Percentiles rank a stretch among this genome's conserved stretches.
phyloP scores from a whole-genome alignment of 2,113 vertebrate genomes.

The Sclerurus mexicanus region DNA sequence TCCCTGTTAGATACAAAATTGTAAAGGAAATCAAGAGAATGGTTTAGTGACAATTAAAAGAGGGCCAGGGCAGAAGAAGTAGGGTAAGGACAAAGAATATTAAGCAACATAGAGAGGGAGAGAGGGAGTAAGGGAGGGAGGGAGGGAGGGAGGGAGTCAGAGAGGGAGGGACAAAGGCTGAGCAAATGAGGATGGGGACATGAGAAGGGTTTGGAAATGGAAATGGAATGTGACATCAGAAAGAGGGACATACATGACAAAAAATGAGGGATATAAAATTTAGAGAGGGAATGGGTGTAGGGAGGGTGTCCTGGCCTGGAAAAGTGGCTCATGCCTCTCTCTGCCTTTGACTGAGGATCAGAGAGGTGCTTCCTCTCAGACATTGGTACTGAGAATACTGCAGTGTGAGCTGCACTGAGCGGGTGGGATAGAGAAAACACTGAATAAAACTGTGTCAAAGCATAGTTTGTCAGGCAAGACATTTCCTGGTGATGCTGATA shows the following conservation, averaged over 20 bases:
- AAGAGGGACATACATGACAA: not conserved
- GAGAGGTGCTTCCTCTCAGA: not conserved
- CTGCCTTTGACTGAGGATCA: not conserved
- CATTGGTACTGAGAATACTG: not conserved
- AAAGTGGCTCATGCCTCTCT: not conserved
- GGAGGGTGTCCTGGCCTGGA: not conserved
- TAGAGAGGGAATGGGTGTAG: not conserved
- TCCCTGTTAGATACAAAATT: not conserved
- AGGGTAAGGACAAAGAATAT: not conserved
- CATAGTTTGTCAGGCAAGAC: fast-evolving
- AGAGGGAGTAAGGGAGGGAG: not conserved
- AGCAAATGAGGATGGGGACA: not conserved
- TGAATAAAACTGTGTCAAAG: not conserved
- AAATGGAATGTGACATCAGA: not conserved
- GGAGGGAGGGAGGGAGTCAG: not conserved
- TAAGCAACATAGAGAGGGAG: not conserved
- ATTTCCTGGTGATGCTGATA: not conserved
- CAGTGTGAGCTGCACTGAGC: not conserved
- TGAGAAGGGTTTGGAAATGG: not conserved
- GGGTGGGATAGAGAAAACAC: not conserved
- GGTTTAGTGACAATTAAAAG: not conserved
- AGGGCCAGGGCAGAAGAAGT: not conserved
- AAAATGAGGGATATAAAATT: not conserved
- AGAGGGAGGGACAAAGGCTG: not conserved
- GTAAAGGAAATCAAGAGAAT: not conserved